Conservation (phyloP, 2,888 invertebrate genomes). For the Clepsis dumicolana region DNA sequence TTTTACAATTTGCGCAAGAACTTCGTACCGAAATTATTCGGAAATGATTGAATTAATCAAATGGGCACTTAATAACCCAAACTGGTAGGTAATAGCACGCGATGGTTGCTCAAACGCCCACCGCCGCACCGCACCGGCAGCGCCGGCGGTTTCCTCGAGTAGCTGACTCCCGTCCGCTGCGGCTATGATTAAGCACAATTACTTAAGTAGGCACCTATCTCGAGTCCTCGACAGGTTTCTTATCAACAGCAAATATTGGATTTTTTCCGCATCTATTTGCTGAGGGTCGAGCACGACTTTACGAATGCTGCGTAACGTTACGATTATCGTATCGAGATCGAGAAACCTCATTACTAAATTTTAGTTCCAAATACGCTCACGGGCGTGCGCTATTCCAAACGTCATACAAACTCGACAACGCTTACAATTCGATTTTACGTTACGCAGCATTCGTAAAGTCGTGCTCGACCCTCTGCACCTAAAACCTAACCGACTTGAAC, state of each 20-base stretch:
- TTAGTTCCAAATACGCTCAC: too few species aligned
- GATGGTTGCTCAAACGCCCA: conserved; percentile 19
- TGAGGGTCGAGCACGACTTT: too few species aligned
- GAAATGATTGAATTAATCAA: conserved; percentile 36
- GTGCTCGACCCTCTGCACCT: too few species aligned
- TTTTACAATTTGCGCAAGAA: conserved; percentile 12
- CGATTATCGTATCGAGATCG: too few species aligned
- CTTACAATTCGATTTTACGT: too few species aligned
- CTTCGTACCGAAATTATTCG: conserved; percentile 15
- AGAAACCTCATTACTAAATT: too few species aligned
- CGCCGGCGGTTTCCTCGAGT: background rate
- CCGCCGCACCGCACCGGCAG: background rate
- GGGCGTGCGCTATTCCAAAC: too few species aligned
- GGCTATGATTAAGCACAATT: background rate
- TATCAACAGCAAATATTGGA: background rate
- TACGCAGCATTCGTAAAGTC: too few species aligned
- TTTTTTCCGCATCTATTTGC: background rate
- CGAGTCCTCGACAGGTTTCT: background rate
- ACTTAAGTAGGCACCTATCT: too few species aligned
- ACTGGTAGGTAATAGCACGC: conserved; percentile 26
- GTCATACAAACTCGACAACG: too few species aligned
- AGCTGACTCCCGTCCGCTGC: conserved; percentile 1
- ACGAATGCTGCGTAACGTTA: too few species aligned
- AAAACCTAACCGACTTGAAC: too few species aligned
- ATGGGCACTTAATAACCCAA: conserved; percentile 18